A percentile compares a stretch with the other conserved stretches of the same genome.
Evolutionary conservation across 1,140 invertebrate species (phyloP).

Genomic region (Drosophila bocki): DNA sequence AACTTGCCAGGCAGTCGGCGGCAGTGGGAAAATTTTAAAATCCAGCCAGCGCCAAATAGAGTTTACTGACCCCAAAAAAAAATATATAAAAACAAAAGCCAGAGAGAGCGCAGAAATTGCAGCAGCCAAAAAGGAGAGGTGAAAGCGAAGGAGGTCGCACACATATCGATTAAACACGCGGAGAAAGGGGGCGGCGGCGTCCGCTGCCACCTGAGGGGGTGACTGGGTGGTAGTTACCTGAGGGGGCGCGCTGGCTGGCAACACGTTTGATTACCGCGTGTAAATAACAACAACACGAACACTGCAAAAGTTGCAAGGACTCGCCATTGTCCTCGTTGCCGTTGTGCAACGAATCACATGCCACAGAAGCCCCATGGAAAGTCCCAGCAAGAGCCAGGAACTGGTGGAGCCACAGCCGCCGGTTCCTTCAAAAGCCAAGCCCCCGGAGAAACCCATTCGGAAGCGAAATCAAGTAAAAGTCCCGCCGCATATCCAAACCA

Average conservation of each 20-base stretch:
- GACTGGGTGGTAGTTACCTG: conserved; percentile 3
- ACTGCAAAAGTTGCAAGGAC: conserved; percentile 66
- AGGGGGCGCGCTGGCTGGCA: conserved; percentile 48
- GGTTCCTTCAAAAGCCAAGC: conserved; percentile 12
- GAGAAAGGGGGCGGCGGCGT: conserved; percentile 2
- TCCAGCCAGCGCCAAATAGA: conserved; percentile 53
- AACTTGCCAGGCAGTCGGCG: neutral
- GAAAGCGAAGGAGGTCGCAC: conserved; percentile 35
- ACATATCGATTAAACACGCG: conserved; percentile 75
- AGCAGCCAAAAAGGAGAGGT: conserved; percentile 50
- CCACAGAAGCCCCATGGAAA: conserved; percentile 32
- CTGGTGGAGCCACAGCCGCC: neutral
- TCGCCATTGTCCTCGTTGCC: conserved; percentile 14
- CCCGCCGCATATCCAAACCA: neutral
- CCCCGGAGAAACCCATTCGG: conserved; percentile 52
- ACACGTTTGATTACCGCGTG: conserved; percentile 83
- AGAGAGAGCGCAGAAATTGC: conserved; percentile 40
- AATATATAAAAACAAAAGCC: conserved; percentile 1
- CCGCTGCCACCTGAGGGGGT: neutral
- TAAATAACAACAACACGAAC: conserved; percentile 69
- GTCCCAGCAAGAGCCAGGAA: conserved; percentile 8
- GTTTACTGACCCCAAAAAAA: conserved; percentile 69
- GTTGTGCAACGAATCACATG: conserved; percentile 75
- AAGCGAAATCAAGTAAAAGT: conserved; percentile 29
- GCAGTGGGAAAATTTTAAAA: conserved; percentile 52